A percentile compares a stretch with the other conserved stretches of the same genome.
phyloP scores from a whole-genome alignment of 2,113 vertebrate species.

The Piprites chloris region DNA sequence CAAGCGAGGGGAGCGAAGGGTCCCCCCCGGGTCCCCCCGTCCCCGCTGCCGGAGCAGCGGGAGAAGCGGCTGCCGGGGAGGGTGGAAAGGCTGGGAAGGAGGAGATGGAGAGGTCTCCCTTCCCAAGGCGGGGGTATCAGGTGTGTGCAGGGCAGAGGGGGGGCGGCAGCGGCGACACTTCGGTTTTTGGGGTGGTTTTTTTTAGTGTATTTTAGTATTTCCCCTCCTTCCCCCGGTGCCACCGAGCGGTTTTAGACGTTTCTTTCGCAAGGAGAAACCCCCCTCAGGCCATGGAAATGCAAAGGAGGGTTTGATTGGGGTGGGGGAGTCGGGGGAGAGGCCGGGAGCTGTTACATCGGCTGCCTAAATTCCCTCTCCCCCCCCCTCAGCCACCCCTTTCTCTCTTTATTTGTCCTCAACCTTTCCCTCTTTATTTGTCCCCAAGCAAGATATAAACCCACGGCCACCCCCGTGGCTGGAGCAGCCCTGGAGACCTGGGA shows the following conservation, averaged over 20 bases:
- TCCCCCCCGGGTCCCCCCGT: background rate
- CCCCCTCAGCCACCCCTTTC: background rate
- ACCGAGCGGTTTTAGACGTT: background rate
- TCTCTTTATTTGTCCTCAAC: background rate
- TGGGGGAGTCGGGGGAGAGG: background rate
- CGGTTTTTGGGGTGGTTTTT: background rate
- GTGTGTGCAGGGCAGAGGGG: background rate
- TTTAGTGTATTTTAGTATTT: too few species aligned
- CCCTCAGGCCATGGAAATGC: constrained; percentile 41
- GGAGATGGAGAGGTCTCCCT: background rate
- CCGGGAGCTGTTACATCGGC: background rate
- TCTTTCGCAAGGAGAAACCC: background rate
- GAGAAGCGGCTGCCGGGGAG: background rate
- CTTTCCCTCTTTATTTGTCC: background rate
- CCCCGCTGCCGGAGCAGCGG: background rate
- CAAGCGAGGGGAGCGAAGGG: background rate
- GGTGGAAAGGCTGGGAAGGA: background rate
- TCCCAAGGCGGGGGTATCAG: background rate
- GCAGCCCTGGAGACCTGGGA: rapidly evolving
- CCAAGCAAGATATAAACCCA: background rate
- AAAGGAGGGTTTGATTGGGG: background rate
- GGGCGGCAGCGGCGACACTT: too few species aligned
- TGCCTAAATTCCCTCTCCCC: background rate
- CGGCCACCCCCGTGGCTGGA: background rate
- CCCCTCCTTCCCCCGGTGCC: background rate